Conservation (phyloP, 2,888 invertebrate genomes). For the Drosophila macrothrix region DNA sequence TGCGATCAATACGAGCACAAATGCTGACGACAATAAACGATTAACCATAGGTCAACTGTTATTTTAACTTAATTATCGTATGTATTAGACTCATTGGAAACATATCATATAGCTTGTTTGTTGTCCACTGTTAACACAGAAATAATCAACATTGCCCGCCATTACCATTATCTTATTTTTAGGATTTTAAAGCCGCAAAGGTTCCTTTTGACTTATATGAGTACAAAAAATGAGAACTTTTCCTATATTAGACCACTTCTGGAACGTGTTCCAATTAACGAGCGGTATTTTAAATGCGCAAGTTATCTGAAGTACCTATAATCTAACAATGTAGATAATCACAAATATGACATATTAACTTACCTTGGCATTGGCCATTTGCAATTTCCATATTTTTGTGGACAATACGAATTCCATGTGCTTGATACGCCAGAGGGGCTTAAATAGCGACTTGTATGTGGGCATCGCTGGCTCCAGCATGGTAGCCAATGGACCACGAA, state of each 20-base stretch:
- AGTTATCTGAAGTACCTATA: not conserved
- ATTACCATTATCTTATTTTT: too few relatives aligned
- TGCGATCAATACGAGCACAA: not conserved
- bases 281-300: not conserved
- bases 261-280: not conserved
- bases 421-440: conserved; percentile 85
- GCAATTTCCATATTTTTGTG: conserved; percentile 85
- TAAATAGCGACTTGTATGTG: conserved; percentile 84
- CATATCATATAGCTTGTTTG: not conserved
- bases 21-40: too few relatives aligned
- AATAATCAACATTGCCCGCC: not conserved
- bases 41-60: not conserved
- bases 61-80: not conserved
- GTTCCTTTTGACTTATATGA: not conserved
- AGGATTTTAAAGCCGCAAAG: not conserved
- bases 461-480: conserved; percentile 85
- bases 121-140: not conserved
- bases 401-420: conserved; percentile 85
- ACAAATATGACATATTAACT: conserved; percentile 37
- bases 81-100: not conserved
- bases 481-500: conserved; percentile 84
- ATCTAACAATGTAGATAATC: not conserved
- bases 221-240: not conserved
- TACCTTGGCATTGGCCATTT: conserved; percentile 85
- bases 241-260: not conserved